Evolutionary conservation across 2,888 invertebrate species (phyloP), one percentile per base, ranked within the genome.

Genomic region (Tethea ocularis): DNA sequence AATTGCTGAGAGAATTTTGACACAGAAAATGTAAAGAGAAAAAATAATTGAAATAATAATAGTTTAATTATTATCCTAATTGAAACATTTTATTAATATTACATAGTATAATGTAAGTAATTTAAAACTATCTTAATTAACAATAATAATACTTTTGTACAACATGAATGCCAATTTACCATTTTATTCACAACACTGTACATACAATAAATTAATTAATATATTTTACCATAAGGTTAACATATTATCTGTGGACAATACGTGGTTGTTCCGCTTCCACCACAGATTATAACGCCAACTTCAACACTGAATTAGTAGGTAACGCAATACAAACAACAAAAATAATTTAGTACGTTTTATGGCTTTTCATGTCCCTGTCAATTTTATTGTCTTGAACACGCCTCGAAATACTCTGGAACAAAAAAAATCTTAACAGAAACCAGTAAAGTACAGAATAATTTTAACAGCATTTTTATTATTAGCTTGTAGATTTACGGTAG

Each of bases 341-440:
- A 61, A 59, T 69, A 63, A 74, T 77, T 71, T 68, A 20, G 46
- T 46, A 46, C 20, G 20, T 46, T 20, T 46, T 46, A 46, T 46
- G 46, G 46, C 46, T 46, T 46, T 13, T 38, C 36, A 38, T 38
- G 36, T 38, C 41, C 17, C 7, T 46, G 20, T 46, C 17, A 10
- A 20, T 46, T 46, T 46, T 46, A 46, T 20, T n/a, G 46, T 46
- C 46, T 46, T 46, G 46, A 46, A 46, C 46, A 46, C 46, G 46
- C 46, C 46, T 46, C 20, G 20, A 46, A 41, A 46, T 46, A 46
- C 17, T 46, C 46, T 46, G 46, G 20, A 46, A 46, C 46, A 46
- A 46, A 20, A 46, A 46, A 38, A 38, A n/a, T 15, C 6, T 26
- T 6, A 36, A 36, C 7, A 0, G n/a, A n/a, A n/a, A n/a, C n/a